Percentiles rank a stretch among this genome's conserved stretches.
These are phyloP conservation scores for Antheraea pernyi DNA, from an alignment of 1,140 invertebrate species.

Conservation along the genomic window DNA sequence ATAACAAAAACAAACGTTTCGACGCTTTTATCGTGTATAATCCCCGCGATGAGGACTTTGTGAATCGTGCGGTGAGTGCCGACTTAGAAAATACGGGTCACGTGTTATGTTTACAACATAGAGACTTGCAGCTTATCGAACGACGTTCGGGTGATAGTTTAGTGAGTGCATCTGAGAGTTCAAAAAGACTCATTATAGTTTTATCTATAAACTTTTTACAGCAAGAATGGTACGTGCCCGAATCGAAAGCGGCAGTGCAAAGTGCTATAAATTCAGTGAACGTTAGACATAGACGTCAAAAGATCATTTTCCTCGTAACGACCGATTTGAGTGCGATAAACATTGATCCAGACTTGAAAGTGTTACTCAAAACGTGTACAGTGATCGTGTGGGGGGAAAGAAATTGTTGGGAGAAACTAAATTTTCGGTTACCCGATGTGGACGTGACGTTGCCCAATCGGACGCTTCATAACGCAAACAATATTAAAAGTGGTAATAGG, in stretches of 20 bases:
- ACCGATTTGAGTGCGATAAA: slow-evolving; percentile 82
- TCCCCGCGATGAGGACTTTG: slow-evolving; percentile 90
- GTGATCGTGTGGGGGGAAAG: slow-evolving; percentile 92
- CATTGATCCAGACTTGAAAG: slow-evolving; percentile 89
- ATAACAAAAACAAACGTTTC: slow-evolving; percentile 83
- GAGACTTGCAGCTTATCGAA: slow-evolving; percentile 85
- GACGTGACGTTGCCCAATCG: slow-evolving; percentile 76
- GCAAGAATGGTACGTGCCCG: slow-evolving; percentile 86
- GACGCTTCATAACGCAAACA: slow-evolving; percentile 75
- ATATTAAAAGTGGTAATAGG: slow-evolving; percentile 66
- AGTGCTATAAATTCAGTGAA: slow-evolving; percentile 86
- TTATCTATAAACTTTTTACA: slow-evolving; percentile 87
- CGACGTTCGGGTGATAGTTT: slow-evolving; percentile 87
- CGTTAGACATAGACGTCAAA: slow-evolving; percentile 85
- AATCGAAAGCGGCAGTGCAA: slow-evolving; percentile 85
- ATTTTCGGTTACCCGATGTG: slow-evolving; percentile 92
- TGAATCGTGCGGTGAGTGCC: slow-evolving; percentile 87
- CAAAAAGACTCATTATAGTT: slow-evolving; percentile 85
- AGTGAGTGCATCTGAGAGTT: slow-evolving; percentile 87
- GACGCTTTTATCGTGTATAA: slow-evolving; percentile 94
- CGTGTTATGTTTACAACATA: slow-evolving; percentile 90
- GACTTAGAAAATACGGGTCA: slow-evolving; percentile 87
- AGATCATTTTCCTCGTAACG: slow-evolving; percentile 87
- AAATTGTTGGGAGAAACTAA: slow-evolving; percentile 93
- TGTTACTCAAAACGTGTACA: slow-evolving; percentile 90